Base-by-base conservation (phyloP, 2,113 vertebrate species). In the Anas platyrhynchos region DNA sequence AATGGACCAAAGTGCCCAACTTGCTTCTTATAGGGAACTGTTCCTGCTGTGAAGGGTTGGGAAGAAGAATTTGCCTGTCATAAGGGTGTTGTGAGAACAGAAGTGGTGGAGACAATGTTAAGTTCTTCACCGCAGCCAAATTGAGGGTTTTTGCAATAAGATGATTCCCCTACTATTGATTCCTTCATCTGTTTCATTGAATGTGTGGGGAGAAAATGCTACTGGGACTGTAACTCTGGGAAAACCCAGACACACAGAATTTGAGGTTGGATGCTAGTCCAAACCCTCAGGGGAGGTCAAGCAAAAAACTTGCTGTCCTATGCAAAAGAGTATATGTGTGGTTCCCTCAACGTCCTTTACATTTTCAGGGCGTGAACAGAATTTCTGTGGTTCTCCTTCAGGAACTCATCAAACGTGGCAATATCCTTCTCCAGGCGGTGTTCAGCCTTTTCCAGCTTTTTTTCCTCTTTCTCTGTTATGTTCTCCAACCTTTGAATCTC, bases 401-500 rank as follows among this genome's bases (percentile, higher is more conserved):
- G 97, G 93, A 99, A 98, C 83, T 98, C 97, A 1, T 99, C 98
- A 43, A 99, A 99, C 72, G 92, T 66, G 18, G 96, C 43, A 9
- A 98, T 96, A 2, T 99, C 98, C 50, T 97, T 97, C 89, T 99
- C 98, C 67, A 99, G 97, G 65, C 86, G 54, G 76, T 91, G 91
- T 91, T 99, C 98, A 0, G 99, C 98, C 76, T 69, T 87, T 75
- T 97, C 87, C 97, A 99, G 93, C 76, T 97, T 97, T 15, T 44
- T 94, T 93, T 99, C 98, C 88, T 99, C 98, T 0, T 91, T 71
- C 7, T 79, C 79, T 1, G 95, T 94, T 91, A 97, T 71, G n/a
- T 96, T 81, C 88, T 99, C 98, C 94, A 99, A 97, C 61, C 95
- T 97, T 73, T 95, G 79, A 46, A 99, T 99, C 96, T 99, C 98